Conservation (phyloP, 2,888 invertebrate species). For the Mantis religiosa region DNA sequence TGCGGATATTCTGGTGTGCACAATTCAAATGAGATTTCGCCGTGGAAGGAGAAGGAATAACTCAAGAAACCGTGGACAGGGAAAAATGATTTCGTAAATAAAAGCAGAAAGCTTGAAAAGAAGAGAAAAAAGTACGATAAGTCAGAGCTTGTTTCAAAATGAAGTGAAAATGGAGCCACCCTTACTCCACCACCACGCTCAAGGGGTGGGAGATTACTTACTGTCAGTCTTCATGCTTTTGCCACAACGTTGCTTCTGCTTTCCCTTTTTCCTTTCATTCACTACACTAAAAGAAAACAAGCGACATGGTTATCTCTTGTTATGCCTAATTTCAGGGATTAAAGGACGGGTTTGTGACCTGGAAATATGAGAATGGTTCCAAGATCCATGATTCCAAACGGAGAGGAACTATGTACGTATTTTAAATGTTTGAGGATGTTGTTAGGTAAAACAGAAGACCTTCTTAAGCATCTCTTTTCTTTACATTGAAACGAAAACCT, state of each 20-base stretch:
- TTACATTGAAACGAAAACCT: too few species aligned
- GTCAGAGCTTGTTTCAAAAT: not conserved
- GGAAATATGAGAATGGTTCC: too few species aligned
- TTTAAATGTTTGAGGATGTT: too few species aligned
- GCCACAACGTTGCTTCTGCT: not conserved
- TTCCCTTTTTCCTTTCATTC: not conserved
- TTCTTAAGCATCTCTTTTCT: too few species aligned
- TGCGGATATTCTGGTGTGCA: not conserved
- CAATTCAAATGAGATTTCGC: not conserved
- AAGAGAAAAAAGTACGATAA: not conserved
- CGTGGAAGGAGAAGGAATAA: not conserved
- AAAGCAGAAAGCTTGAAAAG: not conserved
- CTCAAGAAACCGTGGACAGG: not conserved
- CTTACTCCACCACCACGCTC: not conserved
- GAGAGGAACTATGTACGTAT: too few species aligned
- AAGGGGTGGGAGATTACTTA: not conserved
- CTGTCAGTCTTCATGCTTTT: not conserved
- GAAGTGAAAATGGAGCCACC: not conserved
- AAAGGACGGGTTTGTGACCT: too few species aligned
- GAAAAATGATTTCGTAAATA: not conserved
- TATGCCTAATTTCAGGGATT: too few species aligned
- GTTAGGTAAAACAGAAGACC: too few species aligned
- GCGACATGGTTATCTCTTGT: not conserved
- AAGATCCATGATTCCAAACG: too few species aligned
- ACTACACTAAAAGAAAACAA: not conserved